These are phyloP conservation scores for Diaphora mendica DNA, from an alignment of 2,888 invertebrate genomes.

Conservation along the genomic window DNA sequence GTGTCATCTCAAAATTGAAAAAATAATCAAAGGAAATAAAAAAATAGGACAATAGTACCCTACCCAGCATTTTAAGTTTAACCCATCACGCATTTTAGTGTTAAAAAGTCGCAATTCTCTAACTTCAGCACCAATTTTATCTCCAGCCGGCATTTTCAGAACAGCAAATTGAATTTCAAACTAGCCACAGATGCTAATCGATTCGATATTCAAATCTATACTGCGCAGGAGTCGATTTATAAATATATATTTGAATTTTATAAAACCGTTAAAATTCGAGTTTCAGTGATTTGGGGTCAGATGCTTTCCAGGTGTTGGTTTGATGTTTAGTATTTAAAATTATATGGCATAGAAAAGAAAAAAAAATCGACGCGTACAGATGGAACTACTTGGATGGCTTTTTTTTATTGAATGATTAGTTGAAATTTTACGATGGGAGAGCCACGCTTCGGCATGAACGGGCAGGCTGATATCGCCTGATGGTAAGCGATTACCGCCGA, in stretches of 20 bases:
- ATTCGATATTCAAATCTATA: conserved; percentile 35
- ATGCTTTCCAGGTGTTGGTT: conserved; percentile 16
- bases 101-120: conserved; percentile 5
- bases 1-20: too few relatives aligned
- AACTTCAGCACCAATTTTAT: conserved; percentile 13
- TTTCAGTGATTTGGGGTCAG: conserved; percentile 20
- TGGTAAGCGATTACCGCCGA: too few relatives aligned
- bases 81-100: conserved; percentile 11
- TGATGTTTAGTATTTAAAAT: background rate
- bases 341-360: background rate
- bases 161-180: conserved; percentile 45
- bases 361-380: too few relatives aligned
- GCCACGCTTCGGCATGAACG: too few relatives aligned
- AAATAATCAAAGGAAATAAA: too few relatives aligned
- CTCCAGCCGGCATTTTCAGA: conserved; percentile 17
- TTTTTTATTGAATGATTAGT: too few relatives aligned
- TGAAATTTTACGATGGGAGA: too few relatives aligned
- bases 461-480: too few relatives aligned
- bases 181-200: conserved; percentile 42
- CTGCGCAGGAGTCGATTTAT: conserved; percentile 21
- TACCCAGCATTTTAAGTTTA: background rate
- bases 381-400: too few relatives aligned
- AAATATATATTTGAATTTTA: conserved; percentile 27
- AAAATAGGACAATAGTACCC: conserved; percentile 1
- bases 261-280: conserved; percentile 4